Percentiles rank a stretch among this genome's conserved stretches.
Evolutionary conservation across 2,113 vertebrate species (phyloP).

Genomic region (Hemibagrus wyckioides): DNA sequence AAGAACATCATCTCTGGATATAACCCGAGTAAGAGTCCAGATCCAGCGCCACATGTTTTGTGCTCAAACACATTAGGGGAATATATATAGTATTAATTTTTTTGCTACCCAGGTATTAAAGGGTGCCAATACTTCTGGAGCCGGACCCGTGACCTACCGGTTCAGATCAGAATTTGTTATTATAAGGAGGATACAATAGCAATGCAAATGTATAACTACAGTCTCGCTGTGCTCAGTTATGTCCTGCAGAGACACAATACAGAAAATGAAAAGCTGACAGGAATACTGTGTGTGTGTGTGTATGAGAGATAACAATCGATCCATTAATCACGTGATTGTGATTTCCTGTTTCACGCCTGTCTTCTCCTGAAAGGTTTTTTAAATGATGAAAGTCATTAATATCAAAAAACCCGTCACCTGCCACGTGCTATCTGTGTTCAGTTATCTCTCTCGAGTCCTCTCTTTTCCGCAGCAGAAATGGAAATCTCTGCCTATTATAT

Average conservation of each 20-base stretch:
- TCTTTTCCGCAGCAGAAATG: background rate
- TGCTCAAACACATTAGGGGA: no score
- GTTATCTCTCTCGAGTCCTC: constrained; percentile 59
- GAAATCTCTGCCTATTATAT: constrained; percentile 16
- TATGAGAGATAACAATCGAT: constrained; percentile 66
- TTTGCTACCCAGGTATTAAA: background rate
- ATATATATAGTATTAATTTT: no score
- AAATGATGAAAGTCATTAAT: constrained; percentile 80
- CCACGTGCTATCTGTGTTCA: constrained; percentile 71
- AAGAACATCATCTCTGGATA: background rate
- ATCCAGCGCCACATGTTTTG: background rate
- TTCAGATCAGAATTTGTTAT: background rate
- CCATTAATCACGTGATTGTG: constrained; percentile 71
- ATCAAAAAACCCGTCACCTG: constrained; percentile 73
- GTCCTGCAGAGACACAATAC: background rate
- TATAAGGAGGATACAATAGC: background rate
- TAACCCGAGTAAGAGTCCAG: background rate
- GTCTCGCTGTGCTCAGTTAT: background rate
- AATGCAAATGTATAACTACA: no score
- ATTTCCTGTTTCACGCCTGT: constrained; percentile 70
- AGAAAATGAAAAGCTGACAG: constrained; percentile 49
- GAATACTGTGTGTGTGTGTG: constrained; percentile 64
- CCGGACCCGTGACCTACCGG: background rate
- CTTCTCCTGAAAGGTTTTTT: constrained; percentile 69
- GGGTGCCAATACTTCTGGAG: background rate